phyloP scores from a whole-genome alignment of 1,140 invertebrate species.

The Brachionus calyciflorus region DNA sequence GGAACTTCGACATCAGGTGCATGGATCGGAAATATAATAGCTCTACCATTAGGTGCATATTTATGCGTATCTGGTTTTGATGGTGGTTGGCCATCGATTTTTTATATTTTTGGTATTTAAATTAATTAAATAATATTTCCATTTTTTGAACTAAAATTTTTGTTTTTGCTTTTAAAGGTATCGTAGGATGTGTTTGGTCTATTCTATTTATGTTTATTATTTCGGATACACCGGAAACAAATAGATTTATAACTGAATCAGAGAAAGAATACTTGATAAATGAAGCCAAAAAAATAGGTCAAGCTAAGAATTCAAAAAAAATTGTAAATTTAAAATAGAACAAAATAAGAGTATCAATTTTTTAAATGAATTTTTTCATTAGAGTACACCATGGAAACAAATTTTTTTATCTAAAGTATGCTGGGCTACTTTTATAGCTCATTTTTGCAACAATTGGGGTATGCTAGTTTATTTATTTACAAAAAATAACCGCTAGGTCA shows the following conservation, averaged over 20 bases:
- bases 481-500: no score
- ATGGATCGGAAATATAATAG: slow-evolving; percentile 28
- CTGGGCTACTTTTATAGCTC: slow-evolving; percentile 53
- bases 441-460: slow-evolving; percentile 57
- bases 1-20: slow-evolving; percentile 53
- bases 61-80: slow-evolving; percentile 36
- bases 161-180: background rate
- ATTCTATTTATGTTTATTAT: slow-evolving; percentile 77
- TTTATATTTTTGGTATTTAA: slow-evolving; percentile 45
- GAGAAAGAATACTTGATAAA: slow-evolving; percentile 26
- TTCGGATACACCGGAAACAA: slow-evolving; percentile 67
- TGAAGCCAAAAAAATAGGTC: background rate
- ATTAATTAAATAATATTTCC: background rate
- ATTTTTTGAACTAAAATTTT: slow-evolving; percentile 47
- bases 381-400: slow-evolving; percentile 22
- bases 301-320: background rate
- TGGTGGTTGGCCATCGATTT: slow-evolving; percentile 44
- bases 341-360: background rate
- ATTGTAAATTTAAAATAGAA: background rate
- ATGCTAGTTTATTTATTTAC: no score
- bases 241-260: slow-evolving; percentile 7
- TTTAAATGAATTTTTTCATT: background rate
- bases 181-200: slow-evolving; percentile 75
- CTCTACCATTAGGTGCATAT: slow-evolving; percentile 42
- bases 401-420: slow-evolving; percentile 53